Evolutionary conservation across 2,888 invertebrate species (phyloP).

Genomic region (Pyrrhia umbra): DNA sequence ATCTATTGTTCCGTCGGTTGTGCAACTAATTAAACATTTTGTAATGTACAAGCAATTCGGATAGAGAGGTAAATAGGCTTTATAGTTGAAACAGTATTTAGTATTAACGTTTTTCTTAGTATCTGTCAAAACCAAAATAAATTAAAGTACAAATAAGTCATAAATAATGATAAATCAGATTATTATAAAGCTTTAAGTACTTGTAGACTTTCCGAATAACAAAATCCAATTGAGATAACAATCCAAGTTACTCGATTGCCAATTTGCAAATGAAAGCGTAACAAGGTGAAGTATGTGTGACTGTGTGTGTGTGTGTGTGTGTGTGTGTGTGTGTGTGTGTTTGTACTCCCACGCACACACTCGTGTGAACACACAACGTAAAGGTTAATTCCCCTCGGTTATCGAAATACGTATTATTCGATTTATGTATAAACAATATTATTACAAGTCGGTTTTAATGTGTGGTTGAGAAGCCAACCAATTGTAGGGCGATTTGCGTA

Average conservation of each 20-base stretch:
- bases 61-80: too few relatives aligned
- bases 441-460: neutral
- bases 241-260: conserved; percentile 45
- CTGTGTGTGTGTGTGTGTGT: conserved; percentile 1
- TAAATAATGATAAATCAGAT: conserved; percentile 4
- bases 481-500: too few relatives aligned
- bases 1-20: neutral
- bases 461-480: too few relatives aligned
- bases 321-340: neutral
- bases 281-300: conserved; percentile 32
- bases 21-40: neutral
- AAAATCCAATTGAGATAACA: conserved; percentile 35
- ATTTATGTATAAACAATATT: neutral
- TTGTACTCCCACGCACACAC: neutral
- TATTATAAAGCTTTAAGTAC: conserved; percentile 15
- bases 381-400: neutral
- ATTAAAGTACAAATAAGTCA: neutral
- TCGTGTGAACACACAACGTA: neutral
- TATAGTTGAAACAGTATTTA: too few relatives aligned
- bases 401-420: neutral
- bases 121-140: neutral
- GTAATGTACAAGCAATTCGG: too few relatives aligned
- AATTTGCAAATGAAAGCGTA: conserved; percentile 45
- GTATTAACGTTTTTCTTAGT: too few relatives aligned
- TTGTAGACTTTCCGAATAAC: conserved; percentile 18